Evolutionary conservation across 53 echinoderm and acorn worm genomes (phyloP).

Genomic region (Crossaster papposus): DNA sequence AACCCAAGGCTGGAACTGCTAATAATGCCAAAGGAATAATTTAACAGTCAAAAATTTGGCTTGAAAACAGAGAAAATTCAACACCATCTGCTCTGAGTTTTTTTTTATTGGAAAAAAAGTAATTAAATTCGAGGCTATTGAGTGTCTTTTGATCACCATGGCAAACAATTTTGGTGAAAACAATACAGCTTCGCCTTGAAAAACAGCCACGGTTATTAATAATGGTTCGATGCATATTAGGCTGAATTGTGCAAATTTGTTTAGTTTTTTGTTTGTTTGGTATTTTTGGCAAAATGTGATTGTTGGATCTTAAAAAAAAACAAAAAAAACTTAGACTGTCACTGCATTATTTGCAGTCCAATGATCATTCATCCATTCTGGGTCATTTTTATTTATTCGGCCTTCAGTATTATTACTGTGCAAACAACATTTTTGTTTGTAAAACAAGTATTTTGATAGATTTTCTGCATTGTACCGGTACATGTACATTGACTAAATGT

Average conservation of each 20-base stretch:
- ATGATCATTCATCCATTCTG: background rate
- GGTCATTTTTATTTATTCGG: background rate
- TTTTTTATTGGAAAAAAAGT: constrained; percentile 30
- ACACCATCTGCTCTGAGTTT: constrained; percentile 46
- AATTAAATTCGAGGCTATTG: constrained; percentile 46
- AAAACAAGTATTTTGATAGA: background rate
- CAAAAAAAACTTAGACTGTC: background rate
- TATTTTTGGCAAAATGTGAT: background rate
- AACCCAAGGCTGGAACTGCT: constrained; percentile 14
- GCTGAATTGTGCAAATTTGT: constrained; percentile 3
- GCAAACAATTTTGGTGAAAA: constrained; percentile 52
- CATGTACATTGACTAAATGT: background rate
- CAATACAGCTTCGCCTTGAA: constrained; percentile 42
- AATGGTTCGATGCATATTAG: background rate
- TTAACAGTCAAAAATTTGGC: constrained; percentile 54
- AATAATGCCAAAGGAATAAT: constrained; percentile 41
- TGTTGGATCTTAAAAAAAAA: background rate
- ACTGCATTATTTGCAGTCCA: constrained; percentile 6
- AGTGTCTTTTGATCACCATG: constrained; percentile 37
- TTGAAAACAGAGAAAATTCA: constrained; percentile 14
- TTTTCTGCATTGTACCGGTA: background rate
- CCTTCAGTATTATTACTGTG: background rate
- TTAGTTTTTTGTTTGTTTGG: background rate
- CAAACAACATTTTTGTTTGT: background rate
- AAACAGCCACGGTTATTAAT: constrained; percentile 20